Conservation (phyloP, 2,888 invertebrate genomes). For the Pemphredon lugubris region DNA sequence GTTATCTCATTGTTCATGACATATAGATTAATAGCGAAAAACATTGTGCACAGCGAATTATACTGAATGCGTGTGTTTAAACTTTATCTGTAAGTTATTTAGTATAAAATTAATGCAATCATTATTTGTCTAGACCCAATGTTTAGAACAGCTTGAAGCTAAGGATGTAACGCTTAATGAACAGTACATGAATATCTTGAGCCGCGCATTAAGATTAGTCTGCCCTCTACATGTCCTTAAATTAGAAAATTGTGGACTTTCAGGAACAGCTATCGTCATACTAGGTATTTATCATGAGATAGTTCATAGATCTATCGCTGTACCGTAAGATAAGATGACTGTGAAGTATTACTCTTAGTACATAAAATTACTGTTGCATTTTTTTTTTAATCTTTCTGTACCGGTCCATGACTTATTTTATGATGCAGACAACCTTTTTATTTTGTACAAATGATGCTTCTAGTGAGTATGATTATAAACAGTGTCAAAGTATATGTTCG, state of each 20-base stretch:
- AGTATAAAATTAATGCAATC: slow-evolving; percentile 53
- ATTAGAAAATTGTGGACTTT: slow-evolving; percentile 88
- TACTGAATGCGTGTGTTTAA: slow-evolving; percentile 16
- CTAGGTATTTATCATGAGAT: slow-evolving; percentile 83
- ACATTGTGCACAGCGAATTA: not conserved
- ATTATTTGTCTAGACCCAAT: slow-evolving; percentile 84
- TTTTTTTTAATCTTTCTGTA: not conserved
- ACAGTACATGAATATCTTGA: slow-evolving; percentile 87
- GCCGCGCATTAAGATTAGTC: slow-evolving; percentile 87
- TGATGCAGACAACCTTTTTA: not conserved
- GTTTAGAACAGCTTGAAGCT: slow-evolving; percentile 87
- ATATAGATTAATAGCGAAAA: slow-evolving; percentile 7
- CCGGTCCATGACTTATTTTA: not conserved
- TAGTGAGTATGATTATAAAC: not conserved
- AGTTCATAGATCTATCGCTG: slow-evolving; percentile 26
- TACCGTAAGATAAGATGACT: not conserved
- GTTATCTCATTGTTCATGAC: slow-evolving; percentile 6
- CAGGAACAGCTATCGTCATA: slow-evolving; percentile 88
- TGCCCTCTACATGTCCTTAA: slow-evolving; percentile 89
- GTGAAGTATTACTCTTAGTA: not conserved
- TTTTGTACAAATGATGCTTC: not conserved
- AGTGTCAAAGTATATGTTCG: not conserved
- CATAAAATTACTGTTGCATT: not conserved
- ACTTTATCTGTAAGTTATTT: slow-evolving; percentile 10
- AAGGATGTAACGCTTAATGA: slow-evolving; percentile 86